A percentile compares a stretch with the other conserved stretches of the same genome.
Conservation (phyloP, 2,797 vertebrate species). For the Arremon aurantiirostris region DNA sequence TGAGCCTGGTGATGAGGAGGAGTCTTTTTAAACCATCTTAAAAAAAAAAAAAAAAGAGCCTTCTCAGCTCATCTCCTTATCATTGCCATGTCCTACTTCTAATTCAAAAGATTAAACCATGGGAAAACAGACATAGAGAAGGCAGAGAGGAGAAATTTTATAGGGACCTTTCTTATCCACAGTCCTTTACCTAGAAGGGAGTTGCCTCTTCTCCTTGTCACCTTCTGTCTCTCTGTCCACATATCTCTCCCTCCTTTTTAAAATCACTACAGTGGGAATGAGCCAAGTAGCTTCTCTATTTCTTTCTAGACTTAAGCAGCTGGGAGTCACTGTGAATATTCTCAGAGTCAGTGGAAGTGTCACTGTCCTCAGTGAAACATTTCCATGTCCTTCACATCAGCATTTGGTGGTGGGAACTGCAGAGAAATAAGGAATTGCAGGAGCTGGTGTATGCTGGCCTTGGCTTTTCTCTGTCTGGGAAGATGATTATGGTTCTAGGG, state of each 20-base stretch:
- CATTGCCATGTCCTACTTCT: neutral
- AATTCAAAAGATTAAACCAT: neutral
- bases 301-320: neutral
- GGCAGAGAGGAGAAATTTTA: neutral
- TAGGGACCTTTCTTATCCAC: neutral
- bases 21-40: neutral
- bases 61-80: neutral
- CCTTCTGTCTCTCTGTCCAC: neutral
- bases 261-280: neutral
- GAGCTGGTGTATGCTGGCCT: neutral
- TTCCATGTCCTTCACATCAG: neutral
- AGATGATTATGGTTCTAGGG: neutral
- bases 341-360: neutral
- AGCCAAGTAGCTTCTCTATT: neutral
- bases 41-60: neutral
- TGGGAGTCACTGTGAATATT: neutral
- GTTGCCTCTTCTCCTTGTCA: neutral
- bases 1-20: neutral
- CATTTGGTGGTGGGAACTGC: neutral
- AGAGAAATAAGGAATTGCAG: neutral
- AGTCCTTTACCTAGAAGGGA: neutral
- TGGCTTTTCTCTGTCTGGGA: neutral
- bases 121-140: neutral
- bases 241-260: neutral
- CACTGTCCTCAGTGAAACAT: neutral